A percentile compares a stretch with the other conserved stretches of the same genome.
Conservation (phyloP, 2,113 vertebrate genomes). For the Carlito syrichta region DNA sequence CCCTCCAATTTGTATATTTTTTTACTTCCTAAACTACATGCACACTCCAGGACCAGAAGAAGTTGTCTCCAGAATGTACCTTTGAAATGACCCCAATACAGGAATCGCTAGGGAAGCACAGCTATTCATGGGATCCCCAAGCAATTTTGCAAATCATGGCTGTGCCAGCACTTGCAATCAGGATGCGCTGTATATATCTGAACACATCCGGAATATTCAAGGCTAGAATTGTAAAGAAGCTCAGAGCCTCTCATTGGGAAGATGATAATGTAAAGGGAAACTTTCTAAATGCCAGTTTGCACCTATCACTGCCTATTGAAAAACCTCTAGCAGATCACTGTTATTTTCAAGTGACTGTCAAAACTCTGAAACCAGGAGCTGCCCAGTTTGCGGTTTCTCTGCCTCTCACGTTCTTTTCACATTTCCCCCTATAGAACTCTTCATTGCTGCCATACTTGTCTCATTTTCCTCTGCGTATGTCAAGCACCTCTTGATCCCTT, state of each 20-base stretch:
- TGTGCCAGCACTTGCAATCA: accelerated
- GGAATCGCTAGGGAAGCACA: background rate
- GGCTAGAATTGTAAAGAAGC: background rate
- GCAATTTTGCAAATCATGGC: background rate
- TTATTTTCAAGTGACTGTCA: background rate
- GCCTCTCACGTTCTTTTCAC: no score
- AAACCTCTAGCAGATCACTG: background rate
- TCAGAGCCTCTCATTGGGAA: background rate
- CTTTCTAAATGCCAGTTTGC: background rate
- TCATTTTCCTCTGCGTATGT: background rate
- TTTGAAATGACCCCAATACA: background rate
- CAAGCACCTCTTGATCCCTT: background rate
- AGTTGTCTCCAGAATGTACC: background rate
- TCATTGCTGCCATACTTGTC: background rate
- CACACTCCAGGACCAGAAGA: background rate
- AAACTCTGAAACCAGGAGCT: background rate
- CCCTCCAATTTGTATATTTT: background rate
- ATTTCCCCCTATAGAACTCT: background rate
- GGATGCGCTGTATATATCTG: accelerated
- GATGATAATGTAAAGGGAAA: background rate
- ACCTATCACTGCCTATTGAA: background rate
- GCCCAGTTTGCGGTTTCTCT: accelerated
- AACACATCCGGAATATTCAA: background rate
- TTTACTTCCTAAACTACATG: background rate
- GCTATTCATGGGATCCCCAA: background rate